These are phyloP conservation scores for Cactoblastis cactorum DNA, from an alignment of 2,888 invertebrate species.

Conservation along the genomic window DNA sequence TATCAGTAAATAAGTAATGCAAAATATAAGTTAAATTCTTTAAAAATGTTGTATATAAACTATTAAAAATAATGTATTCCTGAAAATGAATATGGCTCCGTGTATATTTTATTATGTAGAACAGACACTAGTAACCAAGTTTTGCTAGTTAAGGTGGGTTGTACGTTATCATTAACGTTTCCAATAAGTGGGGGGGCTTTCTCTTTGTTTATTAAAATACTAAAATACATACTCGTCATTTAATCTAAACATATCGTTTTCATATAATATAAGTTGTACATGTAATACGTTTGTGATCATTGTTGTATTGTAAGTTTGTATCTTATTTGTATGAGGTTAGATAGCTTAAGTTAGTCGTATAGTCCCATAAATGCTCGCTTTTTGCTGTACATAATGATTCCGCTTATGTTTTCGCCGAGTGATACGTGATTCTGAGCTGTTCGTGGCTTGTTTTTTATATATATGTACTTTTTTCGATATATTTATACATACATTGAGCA, in stretches of 20 bases:
- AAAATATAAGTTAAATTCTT: not conserved
- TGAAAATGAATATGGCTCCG: no score
- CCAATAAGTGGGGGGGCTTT: conserved; percentile 38
- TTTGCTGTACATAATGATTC: conserved; percentile 45
- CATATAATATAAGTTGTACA: conserved; percentile 49
- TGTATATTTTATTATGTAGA: conserved; percentile 11
- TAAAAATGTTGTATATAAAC: not conserved
- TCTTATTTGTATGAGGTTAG: conserved; percentile 46
- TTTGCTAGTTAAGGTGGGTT: conserved; percentile 69
- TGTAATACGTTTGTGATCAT: conserved; percentile 57
- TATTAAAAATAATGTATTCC: no score
- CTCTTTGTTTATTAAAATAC: conserved; percentile 40
- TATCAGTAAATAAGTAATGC: not conserved
- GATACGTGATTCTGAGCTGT: conserved; percentile 26
- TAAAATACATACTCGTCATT: conserved; percentile 69
- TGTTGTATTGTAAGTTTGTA: conserved; percentile 47
- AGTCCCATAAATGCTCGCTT: conserved; percentile 47
- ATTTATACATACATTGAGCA: conserved; percentile 43
- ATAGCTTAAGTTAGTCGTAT: conserved; percentile 46
- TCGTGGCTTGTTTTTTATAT: conserved; percentile 39
- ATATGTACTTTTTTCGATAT: conserved; percentile 50
- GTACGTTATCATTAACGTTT: conserved; percentile 56
- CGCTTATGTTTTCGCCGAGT: conserved; percentile 43
- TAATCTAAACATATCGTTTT: conserved; percentile 65
- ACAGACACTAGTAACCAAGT: conserved; percentile 59